Evolutionary conservation across 2,888 invertebrate genomes (phyloP).

Genomic region (Ochropleura leucogaster): DNA sequence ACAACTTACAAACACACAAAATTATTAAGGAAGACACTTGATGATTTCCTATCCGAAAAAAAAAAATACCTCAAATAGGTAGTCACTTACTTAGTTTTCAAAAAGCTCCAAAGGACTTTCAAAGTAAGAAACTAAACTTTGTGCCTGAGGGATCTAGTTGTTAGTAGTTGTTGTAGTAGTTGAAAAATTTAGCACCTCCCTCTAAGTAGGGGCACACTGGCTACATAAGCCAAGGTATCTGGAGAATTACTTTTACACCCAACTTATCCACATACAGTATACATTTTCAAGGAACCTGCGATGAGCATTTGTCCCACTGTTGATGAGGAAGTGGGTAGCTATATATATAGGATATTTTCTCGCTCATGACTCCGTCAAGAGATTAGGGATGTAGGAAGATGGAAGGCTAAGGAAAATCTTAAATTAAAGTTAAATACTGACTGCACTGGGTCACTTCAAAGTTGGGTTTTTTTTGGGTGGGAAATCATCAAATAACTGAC

Average conservation of each 20-base stretch:
- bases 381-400: neutral
- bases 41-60: no score
- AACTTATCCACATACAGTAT: constrained; percentile 3
- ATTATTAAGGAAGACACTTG: no score
- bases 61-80: no score
- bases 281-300: neutral
- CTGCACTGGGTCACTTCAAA: no score
- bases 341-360: neutral
- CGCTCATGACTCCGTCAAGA: neutral
- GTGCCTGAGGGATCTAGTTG: neutral
- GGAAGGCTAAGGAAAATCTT: no score
- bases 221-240: constrained; percentile 7
- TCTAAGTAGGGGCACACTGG: neutral
- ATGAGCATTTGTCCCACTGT: neutral
- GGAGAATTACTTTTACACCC: constrained; percentile 8
- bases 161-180: no score
- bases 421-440: no score
- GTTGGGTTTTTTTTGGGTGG: no score
- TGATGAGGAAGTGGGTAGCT: neutral
- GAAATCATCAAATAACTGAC: no score
- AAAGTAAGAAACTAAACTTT: neutral
- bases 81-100: neutral
- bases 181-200: constrained; percentile 7
- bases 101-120: neutral
- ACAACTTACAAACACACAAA: no score